A percentile compares a stretch with the other conserved stretches of the same genome.
phyloP scores from a whole-genome alignment of 1,140 invertebrate genomes.

The Fopius arisanus region DNA sequence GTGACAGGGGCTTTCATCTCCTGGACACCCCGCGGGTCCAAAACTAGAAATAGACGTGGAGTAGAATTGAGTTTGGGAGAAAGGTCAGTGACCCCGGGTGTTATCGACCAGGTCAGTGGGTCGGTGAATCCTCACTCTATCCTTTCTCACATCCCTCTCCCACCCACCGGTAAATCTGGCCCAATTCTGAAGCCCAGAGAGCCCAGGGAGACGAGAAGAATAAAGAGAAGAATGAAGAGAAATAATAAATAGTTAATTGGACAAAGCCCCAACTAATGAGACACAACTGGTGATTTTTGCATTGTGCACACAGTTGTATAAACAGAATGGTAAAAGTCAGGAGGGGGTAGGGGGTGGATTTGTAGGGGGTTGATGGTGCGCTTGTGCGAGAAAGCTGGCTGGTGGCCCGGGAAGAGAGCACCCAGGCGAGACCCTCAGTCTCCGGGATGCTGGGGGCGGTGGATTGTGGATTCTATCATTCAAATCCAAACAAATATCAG shows the following conservation, averaged over 20 bases:
- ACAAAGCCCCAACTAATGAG: not conserved
- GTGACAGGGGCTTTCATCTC: no score
- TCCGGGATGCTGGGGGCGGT: constrained; percentile 73
- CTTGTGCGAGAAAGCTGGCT: constrained; percentile 61
- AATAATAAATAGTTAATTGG: not conserved
- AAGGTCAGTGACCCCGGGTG: constrained; percentile 61
- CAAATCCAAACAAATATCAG: constrained; percentile 35
- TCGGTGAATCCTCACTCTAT: constrained; percentile 51
- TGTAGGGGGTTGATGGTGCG: constrained; percentile 42
- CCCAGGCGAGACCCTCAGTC: constrained; percentile 59
- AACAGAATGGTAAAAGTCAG: not conserved
- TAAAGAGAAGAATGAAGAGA: not conserved
- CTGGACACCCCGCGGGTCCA: no score
- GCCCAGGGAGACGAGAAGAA: not conserved
- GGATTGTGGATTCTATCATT: constrained; percentile 77
- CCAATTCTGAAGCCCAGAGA: not conserved
- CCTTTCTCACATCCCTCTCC: constrained; percentile 2
- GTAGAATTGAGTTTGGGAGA: constrained; percentile 50
- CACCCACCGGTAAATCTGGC: constrained; percentile 1
- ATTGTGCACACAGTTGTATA: not conserved
- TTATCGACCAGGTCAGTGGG: constrained; percentile 67
- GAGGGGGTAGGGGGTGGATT: not conserved
- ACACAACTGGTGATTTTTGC: not conserved
- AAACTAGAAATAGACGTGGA: constrained; percentile 24
- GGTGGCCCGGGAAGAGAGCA: constrained; percentile 63